Conservation (phyloP, 37 sponge, comb jelly and placozoan genomes). For the Hormiphora californensis region DNA sequence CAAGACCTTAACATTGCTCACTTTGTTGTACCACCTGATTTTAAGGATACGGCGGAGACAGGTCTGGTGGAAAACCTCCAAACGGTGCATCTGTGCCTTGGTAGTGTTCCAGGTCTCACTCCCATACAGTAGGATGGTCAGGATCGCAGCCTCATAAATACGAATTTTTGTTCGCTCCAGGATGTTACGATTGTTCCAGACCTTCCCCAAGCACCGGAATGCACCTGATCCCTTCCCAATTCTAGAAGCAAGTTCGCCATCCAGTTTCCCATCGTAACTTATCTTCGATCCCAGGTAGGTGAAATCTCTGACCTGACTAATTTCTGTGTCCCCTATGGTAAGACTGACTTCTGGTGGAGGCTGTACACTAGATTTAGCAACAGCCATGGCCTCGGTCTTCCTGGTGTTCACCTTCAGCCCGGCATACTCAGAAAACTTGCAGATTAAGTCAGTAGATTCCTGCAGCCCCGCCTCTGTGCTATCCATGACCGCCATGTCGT, state of each 20-base stretch:
- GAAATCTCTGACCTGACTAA: not conserved
- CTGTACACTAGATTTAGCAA: not conserved
- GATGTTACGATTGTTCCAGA: slow-evolving; percentile 12
- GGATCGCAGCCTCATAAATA: not conserved
- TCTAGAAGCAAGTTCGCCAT: not conserved
- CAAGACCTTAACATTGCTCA: too few species aligned
- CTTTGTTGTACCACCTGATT: not conserved
- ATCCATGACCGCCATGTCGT: not conserved
- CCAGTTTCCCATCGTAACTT: not conserved
- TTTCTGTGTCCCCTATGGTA: not conserved
- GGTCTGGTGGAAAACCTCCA: not conserved
- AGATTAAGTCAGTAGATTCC: not conserved
- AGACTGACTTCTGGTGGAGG: not conserved
- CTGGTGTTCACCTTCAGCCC: not conserved
- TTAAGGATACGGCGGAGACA: not conserved
- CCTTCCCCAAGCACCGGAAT: not conserved
- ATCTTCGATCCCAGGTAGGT: not conserved
- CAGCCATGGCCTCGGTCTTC: not conserved
- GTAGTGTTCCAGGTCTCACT: not conserved
- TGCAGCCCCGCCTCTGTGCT: not conserved
- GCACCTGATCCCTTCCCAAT: not conserved
- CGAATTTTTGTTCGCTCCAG: not conserved
- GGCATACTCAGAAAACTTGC: not conserved
- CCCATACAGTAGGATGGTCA: not conserved
- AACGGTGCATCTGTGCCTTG: not conserved